Conservation (phyloP, 2,113 vertebrate species). For the Dipodomys spectabilis region DNA sequence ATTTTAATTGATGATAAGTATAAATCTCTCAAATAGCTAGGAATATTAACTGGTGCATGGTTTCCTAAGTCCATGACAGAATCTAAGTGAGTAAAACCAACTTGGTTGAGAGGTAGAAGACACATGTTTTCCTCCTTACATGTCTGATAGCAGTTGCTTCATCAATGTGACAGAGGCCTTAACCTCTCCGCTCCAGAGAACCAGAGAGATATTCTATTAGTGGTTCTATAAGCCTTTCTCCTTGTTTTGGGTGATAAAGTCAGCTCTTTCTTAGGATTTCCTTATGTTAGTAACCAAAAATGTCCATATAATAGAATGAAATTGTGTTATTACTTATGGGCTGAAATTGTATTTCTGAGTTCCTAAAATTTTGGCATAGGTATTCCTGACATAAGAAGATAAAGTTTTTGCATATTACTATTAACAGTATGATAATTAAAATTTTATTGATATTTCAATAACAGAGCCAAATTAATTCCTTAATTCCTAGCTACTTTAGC, state of each 20-base stretch:
- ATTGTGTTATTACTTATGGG: background rate
- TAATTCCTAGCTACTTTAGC: background rate
- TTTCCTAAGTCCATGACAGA: conserved; percentile 17
- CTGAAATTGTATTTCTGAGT: conserved; percentile 10
- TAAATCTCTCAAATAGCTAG: background rate
- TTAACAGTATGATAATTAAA: background rate
- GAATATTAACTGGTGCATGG: background rate
- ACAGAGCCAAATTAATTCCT: background rate
- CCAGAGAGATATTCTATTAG: background rate
- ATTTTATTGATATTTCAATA: conserved; percentile 9
- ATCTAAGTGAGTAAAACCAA: background rate
- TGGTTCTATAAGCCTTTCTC: background rate
- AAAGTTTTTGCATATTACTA: background rate
- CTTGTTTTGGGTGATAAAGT: background rate
- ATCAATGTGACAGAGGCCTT: background rate
- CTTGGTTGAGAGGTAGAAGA: conserved; percentile 49
- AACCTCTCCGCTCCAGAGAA: conserved; percentile 32
- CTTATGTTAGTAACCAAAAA: conserved; percentile 6
- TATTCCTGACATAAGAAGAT: background rate
- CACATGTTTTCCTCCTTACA: background rate
- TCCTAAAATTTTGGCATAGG: background rate
- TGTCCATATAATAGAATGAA: background rate
- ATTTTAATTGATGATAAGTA: conserved; percentile 52
- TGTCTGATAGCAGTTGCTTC: conserved; percentile 2
- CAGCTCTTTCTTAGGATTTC: background rate